phyloP scores from a whole-genome alignment of 2,888 invertebrate genomes.

The Malacosoma neustria region DNA sequence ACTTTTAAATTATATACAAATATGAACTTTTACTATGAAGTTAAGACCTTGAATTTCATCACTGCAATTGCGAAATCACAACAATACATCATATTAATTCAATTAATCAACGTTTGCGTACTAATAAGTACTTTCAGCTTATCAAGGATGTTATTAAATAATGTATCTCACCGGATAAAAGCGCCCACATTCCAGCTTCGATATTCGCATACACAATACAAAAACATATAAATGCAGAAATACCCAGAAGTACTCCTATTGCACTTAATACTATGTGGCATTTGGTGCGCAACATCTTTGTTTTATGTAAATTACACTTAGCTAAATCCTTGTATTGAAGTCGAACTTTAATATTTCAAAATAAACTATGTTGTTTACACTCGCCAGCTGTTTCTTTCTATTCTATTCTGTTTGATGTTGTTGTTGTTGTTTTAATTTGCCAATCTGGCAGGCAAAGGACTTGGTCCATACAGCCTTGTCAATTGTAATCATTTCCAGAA shows the following conservation, averaged over 20 bases:
- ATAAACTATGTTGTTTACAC: not conserved
- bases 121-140: too few relatives aligned
- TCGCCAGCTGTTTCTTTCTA: not conserved
- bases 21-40: not conserved
- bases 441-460: too few relatives aligned
- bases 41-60: not conserved
- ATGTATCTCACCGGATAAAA: constrained; percentile 63
- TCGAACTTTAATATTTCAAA: not conserved
- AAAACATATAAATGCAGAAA: constrained; percentile 64
- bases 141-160: too few relatives aligned
- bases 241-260: constrained; percentile 44
- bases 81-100: not conserved
- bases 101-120: not conserved
- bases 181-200: constrained; percentile 65
- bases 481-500: too few relatives aligned
- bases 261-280: constrained; percentile 53
- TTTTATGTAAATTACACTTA: not conserved
- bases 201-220: constrained; percentile 62
- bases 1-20: not conserved
- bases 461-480: too few relatives aligned
- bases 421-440: too few relatives aligned
- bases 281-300: constrained; percentile 50
- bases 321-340: not conserved
- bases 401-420: too few relatives aligned
- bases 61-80: not conserved